phyloP scores from a whole-genome alignment of 2,113 vertebrate species.

The Bostrychus sinensis region DNA sequence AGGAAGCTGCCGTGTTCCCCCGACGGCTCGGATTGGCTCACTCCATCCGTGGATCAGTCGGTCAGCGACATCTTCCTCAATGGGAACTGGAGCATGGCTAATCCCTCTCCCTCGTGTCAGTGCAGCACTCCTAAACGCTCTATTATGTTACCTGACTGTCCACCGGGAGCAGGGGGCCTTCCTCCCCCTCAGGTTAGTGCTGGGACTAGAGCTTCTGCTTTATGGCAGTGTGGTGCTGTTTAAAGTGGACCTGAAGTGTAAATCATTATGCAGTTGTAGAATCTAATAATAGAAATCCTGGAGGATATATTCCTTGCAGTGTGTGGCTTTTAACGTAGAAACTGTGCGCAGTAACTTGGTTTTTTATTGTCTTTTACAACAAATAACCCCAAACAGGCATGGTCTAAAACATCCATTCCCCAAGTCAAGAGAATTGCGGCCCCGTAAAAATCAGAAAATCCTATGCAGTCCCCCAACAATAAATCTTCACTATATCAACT shows the following conservation, averaged over 20 bases:
- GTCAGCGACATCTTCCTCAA: conserved; percentile 85
- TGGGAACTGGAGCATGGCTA: conserved; percentile 94
- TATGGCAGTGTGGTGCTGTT: background rate
- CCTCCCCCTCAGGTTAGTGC: conserved; percentile 88
- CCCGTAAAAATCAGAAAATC: no score
- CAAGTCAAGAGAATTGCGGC: no score
- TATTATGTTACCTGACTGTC: conserved; percentile 91
- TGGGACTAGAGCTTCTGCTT: background rate
- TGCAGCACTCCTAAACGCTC: conserved; percentile 87
- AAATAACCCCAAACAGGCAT: no score
- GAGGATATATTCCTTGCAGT: background rate
- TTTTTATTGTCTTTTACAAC: background rate
- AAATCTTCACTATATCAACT: no score
- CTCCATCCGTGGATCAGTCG: conserved; percentile 80
- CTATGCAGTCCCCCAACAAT: no score
- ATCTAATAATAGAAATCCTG: background rate
- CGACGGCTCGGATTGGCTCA: conserved; percentile 81
- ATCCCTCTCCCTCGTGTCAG: conserved; percentile 90
- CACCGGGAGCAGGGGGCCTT: conserved; percentile 87
- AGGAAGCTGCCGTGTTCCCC: conserved; percentile 72
- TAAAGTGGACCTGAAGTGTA: background rate
- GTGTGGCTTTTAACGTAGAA: background rate
- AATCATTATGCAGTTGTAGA: background rate
- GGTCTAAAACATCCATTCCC: no score
- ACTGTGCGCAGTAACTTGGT: background rate